A percentile compares a stretch with the other conserved stretches of the same genome.
Conservation (phyloP, 2,888 invertebrate genomes). For the Nymphalis urticae region DNA sequence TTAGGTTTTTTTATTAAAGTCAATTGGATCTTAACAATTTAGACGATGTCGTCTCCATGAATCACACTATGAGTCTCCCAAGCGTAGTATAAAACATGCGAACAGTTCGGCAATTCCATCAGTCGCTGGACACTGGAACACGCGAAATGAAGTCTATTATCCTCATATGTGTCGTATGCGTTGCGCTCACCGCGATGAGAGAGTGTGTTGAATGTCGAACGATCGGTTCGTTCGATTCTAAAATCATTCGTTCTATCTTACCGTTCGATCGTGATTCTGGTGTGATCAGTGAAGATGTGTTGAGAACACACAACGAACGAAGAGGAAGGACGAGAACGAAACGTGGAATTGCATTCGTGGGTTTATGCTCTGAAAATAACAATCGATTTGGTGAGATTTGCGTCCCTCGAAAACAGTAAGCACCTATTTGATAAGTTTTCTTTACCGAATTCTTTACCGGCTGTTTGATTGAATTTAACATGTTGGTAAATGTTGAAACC, state of each 20-base stretch:
- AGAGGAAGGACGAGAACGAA: no score
- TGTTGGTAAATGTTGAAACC: neutral
- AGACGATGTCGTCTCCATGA: neutral
- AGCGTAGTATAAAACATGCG: slow-evolving; percentile 19
- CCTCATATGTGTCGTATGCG: slow-evolving; percentile 6
- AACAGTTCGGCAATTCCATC: slow-evolving; percentile 7
- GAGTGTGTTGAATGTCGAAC: slow-evolving; percentile 9
- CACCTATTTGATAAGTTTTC: no score
- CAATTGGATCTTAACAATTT: neutral
- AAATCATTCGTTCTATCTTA: neutral
- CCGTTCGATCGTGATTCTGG: neutral
- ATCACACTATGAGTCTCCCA: neutral
- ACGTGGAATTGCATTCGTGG: no score
- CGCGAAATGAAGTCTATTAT: slow-evolving; percentile 22
- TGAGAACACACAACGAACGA: no score
- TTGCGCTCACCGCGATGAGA: neutral
- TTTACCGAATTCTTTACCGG: no score
- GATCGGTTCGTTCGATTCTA: slow-evolving; percentile 1
- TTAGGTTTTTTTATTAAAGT: neutral
- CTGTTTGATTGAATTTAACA: no score
- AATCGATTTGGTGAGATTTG: no score
- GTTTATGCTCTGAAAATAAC: no score
- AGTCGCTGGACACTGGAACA: slow-evolving; percentile 11
- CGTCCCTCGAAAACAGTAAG: slow-evolving; percentile 1
- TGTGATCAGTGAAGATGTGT: neutral